Conservation (phyloP, 2,888 invertebrate genomes). For the Erebia aethiops region DNA sequence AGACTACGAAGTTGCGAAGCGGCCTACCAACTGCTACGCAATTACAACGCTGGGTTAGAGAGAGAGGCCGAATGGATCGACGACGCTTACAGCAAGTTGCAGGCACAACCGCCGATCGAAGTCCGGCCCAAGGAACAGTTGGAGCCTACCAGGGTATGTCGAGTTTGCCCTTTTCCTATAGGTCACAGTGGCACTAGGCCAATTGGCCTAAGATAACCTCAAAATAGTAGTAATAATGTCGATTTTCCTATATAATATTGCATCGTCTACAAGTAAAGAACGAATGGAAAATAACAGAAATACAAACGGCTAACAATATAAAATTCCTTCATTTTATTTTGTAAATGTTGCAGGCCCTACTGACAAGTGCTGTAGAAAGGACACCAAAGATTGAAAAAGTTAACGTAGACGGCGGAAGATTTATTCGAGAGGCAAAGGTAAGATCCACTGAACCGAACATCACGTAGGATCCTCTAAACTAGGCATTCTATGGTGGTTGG, state of each 20-base stretch:
- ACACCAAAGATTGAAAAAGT: conserved; percentile 97
- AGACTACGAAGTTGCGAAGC: conserved; percentile 95
- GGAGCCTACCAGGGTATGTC: conserved; percentile 90
- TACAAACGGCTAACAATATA: conserved; percentile 29
- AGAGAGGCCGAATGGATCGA: conserved; percentile 95
- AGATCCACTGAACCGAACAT: conserved; percentile 57
- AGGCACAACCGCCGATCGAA: conserved; percentile 87
- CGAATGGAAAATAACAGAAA: neutral
- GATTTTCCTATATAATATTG: no score
- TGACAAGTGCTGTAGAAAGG: conserved; percentile 96
- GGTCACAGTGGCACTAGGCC: no score
- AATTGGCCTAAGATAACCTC: no score
- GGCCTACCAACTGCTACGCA: conserved; percentile 94
- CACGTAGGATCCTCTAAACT: neutral
- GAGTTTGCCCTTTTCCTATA: neutral
- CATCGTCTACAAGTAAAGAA: neutral
- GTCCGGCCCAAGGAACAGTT: conserved; percentile 88
- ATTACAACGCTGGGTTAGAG: conserved; percentile 93
- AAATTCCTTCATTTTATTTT: conserved; percentile 52
- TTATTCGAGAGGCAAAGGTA: conserved; percentile 99
- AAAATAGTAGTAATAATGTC: no score
- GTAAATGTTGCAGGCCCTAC: conserved; percentile 88
- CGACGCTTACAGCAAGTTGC: conserved; percentile 91
- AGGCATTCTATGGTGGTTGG: neutral
- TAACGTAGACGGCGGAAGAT: conserved; percentile 96